phyloP scores from a whole-genome alignment of 2,113 vertebrate species.

The Arvicanthis niloticus region DNA sequence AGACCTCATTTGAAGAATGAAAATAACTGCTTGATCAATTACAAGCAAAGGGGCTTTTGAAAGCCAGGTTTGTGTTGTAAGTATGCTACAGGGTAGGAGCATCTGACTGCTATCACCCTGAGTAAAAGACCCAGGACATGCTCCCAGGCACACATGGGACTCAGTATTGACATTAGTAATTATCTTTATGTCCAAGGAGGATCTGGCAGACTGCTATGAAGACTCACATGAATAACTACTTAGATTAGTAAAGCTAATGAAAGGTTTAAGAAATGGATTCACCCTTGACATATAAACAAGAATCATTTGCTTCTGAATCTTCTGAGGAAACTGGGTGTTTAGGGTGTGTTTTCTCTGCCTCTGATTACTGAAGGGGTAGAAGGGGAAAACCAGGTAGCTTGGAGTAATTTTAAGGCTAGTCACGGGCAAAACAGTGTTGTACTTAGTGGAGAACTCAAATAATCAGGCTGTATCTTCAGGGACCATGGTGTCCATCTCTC shows the following conservation, averaged over 20 bases:
- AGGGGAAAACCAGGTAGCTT: not conserved
- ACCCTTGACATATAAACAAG: constrained; percentile 9
- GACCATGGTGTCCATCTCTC: not conserved
- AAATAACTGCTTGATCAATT: constrained; percentile 31
- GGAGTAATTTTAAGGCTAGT: constrained; percentile 42
- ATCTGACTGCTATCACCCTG: not conserved
- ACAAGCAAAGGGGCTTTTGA: constrained; percentile 30
- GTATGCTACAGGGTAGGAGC: not conserved
- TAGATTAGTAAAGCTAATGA: constrained; percentile 59
- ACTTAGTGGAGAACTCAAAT: not conserved
- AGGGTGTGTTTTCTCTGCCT: constrained; percentile 12
- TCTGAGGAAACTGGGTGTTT: not conserved
- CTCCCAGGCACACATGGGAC: not conserved
- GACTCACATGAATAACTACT: constrained; percentile 55
- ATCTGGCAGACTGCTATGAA: constrained; percentile 12
- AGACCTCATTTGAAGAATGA: not conserved
- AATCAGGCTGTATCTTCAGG: not conserved
- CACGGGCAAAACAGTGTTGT: not conserved
- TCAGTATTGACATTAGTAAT: not conserved
- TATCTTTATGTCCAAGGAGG: constrained; percentile 22
- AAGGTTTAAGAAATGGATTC: constrained; percentile 57
- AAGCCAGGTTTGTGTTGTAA: not conserved
- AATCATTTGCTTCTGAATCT: constrained; percentile 37
- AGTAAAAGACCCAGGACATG: not conserved
- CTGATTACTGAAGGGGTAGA: constrained; percentile 50